A percentile compares a stretch with the other conserved stretches of the same genome.
phyloP scores from a whole-genome alignment of 2,797 vertebrate species.

The Microctenopoma stevenorrisi region DNA sequence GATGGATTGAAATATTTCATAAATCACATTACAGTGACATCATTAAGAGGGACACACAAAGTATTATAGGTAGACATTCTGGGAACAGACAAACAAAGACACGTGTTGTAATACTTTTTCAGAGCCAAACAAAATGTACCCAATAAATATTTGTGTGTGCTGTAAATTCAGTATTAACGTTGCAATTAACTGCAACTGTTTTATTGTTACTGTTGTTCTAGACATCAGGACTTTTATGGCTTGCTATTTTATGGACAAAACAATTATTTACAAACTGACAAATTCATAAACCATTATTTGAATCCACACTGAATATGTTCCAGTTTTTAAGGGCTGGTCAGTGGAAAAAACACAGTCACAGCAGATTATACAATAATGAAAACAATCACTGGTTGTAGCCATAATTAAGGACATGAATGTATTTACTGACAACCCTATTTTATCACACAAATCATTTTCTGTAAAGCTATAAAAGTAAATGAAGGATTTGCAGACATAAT shows the following conservation, averaged over 20 bases:
- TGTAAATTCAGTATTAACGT: too few species aligned
- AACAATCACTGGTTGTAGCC: background rate
- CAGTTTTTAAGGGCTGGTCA: too few species aligned
- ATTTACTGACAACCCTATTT: too few species aligned
- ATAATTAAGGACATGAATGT: background rate
- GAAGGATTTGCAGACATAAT: conserved; percentile 20
- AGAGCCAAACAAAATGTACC: too few species aligned
- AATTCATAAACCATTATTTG: background rate
- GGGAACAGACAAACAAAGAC: conserved; percentile 17
- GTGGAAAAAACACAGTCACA: background rate
- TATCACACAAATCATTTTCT: background rate
- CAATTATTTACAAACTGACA: background rate
- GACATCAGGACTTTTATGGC: too few species aligned
- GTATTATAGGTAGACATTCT: conserved; percentile 1
- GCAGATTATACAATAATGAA: background rate
- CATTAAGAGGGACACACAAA: conserved; percentile 34
- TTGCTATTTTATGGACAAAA: conserved; percentile 2
- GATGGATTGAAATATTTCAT: conserved; percentile 54
- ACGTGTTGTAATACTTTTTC: background rate
- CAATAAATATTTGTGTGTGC: too few species aligned
- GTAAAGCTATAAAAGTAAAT: conserved; percentile 15
- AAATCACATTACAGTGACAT: conserved; percentile 57
- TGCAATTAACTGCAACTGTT: background rate
- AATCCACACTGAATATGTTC: too few species aligned
- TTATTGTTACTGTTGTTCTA: background rate